These are phyloP conservation scores for Zapus hudsonius DNA, from an alignment of 2,113 vertebrate species.

Conservation along the genomic window DNA sequence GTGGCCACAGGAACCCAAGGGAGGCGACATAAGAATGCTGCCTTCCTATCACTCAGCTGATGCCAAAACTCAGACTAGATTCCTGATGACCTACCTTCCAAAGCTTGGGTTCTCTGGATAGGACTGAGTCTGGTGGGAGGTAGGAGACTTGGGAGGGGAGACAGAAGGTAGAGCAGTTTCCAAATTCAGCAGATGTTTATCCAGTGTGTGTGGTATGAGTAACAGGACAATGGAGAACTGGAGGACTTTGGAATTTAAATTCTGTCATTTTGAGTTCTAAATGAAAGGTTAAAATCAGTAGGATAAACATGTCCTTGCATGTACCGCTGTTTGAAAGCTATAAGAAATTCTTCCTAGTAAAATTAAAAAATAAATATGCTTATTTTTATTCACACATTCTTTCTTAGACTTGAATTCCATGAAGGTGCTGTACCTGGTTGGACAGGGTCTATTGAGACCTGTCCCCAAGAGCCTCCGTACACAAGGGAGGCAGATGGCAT, in stretches of 20 bases:
- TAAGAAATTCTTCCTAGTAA: not conserved
- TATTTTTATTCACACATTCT: not conserved
- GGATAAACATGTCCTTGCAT: not conserved
- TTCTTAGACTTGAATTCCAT: not conserved
- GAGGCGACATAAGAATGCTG: not conserved
- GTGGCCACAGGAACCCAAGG: not conserved
- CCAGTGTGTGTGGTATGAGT: not conserved
- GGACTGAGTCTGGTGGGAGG: not conserved
- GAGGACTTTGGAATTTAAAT: constrained; percentile 3
- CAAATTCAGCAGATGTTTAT: not conserved
- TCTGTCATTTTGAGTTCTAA: constrained; percentile 48
- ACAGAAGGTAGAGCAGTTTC: not conserved
- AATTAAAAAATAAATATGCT: not conserved
- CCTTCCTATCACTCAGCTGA: not conserved
- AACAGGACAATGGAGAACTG: not conserved
- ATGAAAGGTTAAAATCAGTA: constrained; percentile 26
- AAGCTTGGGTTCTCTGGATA: not conserved
- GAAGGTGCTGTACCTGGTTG: not conserved
- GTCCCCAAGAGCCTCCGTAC: not conserved
- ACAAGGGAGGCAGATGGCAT: not conserved
- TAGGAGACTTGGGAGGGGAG: not conserved
- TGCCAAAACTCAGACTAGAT: not conserved
- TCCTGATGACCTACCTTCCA: not conserved
- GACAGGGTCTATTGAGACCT: not conserved
- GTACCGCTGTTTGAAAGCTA: constrained; percentile 50